phyloP scores from a whole-genome alignment of 2,888 invertebrate species.

The Aricia artaxerxes region DNA sequence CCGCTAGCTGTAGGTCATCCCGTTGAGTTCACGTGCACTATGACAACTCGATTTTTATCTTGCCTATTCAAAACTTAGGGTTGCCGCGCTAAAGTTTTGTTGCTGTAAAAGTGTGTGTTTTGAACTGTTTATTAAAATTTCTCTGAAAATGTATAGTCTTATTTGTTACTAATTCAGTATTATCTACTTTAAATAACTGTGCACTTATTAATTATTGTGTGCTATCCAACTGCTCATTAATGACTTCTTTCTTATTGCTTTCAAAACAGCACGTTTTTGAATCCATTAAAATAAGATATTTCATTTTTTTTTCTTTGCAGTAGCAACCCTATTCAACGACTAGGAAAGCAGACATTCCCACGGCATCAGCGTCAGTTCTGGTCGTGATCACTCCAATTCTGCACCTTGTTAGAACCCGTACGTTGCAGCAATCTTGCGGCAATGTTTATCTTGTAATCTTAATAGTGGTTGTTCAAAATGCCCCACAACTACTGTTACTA shows the following conservation, averaged over 20 bases:
- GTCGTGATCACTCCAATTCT: conserved; percentile 33
- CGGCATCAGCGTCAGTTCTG: conserved; percentile 27
- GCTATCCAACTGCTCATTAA: too few species aligned
- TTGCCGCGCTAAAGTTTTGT: neutral
- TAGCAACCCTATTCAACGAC: conserved; percentile 22
- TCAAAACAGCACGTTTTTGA: neutral
- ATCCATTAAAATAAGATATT: neutral
- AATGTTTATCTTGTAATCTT: conserved; percentile 5
- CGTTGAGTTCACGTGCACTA: neutral
- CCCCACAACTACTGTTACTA: too few species aligned
- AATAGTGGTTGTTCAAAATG: neutral
- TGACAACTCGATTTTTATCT: conserved; percentile 15
- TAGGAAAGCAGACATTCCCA: conserved; percentile 28
- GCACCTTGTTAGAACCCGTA: conserved; percentile 36
- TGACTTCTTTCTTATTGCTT: too few species aligned
- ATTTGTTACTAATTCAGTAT: too few species aligned
- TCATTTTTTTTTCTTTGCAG: neutral
- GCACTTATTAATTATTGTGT: too few species aligned
- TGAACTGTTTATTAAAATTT: too few species aligned
- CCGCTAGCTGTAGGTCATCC: conserved; percentile 4
- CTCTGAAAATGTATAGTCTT: too few species aligned
- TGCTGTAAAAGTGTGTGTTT: neutral
- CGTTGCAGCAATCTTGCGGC: conserved; percentile 8
- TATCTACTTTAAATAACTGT: too few species aligned
- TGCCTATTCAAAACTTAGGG: neutral